Base-by-base conservation (phyloP, 2,797 vertebrate genomes). In the Coilia nasus region DNA sequence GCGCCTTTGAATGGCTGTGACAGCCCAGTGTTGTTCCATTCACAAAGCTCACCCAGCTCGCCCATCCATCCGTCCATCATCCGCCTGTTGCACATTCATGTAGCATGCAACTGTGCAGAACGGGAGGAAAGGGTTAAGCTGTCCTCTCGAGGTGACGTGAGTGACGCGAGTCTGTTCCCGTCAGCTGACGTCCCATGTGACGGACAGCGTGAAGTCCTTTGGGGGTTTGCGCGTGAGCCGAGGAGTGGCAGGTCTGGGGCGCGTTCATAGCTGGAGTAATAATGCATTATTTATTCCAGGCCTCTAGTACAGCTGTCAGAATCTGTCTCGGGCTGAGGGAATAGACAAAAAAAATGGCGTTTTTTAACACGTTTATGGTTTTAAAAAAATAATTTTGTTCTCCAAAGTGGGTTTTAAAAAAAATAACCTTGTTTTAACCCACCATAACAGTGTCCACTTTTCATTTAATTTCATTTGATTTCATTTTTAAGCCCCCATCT, bases 271-370 rank as follows among this genome's bases (percentile, higher is more conserved):
- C 28, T 10, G 47, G 64, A 78, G 50, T n/a, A 67, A 50, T 41
- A 71, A 28, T 83, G 31, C 64, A 75, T 83, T 54, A 75, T 71
- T 75, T 54, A 83, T 83, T 71, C 17, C 62, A 31, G 56, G 62
- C 57, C 9, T 19, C n/a, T 80, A 2, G 62, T 83, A 83, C 57
- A 82, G 59, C 59, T 23, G 47, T 83, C 59, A 31, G 59, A 17
- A 59, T 87, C 15, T 28, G 28, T 75, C 67, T 9, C 4, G 4
- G 31, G 31, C 35, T 75, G 31, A 21, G 71, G 41, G 35, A 78
- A 75, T 19, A 19, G 64, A 71, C 11, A 6, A 14, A 71, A 12
- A 71, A 64, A 47, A 47, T 47, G 46, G 4, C 46, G 46, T 47
- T 4, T 10, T 10, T 3, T 47, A 47, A 4, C 4, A 47, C 4